Evolutionary conservation across 2,797 vertebrate genomes (phyloP), one percentile per base, ranked within the genome.

Genomic region (Trematomus bernacchii): DNA sequence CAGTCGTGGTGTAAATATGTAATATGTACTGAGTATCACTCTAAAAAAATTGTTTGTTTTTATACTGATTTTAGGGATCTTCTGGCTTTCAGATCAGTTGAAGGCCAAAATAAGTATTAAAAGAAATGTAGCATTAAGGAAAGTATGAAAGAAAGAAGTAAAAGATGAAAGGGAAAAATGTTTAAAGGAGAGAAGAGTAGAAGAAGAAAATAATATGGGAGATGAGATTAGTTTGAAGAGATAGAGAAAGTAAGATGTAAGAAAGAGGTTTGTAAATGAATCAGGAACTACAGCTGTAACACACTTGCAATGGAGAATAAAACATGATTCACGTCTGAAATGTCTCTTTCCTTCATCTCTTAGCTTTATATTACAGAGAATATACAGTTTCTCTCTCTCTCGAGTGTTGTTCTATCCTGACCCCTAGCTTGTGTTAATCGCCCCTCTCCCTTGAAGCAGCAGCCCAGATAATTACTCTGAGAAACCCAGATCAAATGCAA

Each of bases 401-500:
- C 14, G 40, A 21, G 46, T 12, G 46, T 4, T 33, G 76, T 87
- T 69, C 84, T 40, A 23, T 71, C 76, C 79, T 75, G 84, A 83
- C 87, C 87, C 44, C 73, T 59, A 42, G 69, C 83, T 71, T 3
- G 19, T 33, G 67, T 46, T 84, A 75, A 85, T 81, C 50, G 64
- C 80, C 71, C 33, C 55, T 70, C 73, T 83, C 67, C 66, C 77
- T 89, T 73, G 66, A 83, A 85, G 77, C 84, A 78, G 79, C 66
- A n/a, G 82, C 63, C 77, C 61, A 57, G 77, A 87, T 90, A 89
- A 92, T 90, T 77, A 77, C 83, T 80, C 86, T 79, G 84, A 87
- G 78, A 85, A 89, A 85, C 80, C 55, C 82, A 86, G 68, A 92
- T 90, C 82, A 85, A 85, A 90, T 85, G 67, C 73, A 76, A 85